Conservation (phyloP, 2,888 invertebrate genomes). For the Caenorhabditis plicata region DNA sequence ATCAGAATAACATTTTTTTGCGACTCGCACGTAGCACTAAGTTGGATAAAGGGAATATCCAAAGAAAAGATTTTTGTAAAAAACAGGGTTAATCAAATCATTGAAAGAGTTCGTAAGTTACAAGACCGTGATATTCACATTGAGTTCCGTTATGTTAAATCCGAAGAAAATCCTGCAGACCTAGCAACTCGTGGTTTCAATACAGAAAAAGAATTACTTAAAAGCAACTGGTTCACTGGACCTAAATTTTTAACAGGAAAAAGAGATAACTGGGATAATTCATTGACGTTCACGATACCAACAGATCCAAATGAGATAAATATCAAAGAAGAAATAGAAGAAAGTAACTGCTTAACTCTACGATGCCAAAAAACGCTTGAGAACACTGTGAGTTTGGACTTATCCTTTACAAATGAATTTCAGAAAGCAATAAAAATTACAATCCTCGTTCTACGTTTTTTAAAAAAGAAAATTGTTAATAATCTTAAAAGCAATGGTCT, state of each 20-base stretch:
- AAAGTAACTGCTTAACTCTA: too few species aligned
- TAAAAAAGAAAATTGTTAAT: too few species aligned
- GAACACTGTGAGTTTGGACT: too few species aligned
- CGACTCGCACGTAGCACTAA: conserved; percentile 5
- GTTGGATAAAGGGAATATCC: neutral
- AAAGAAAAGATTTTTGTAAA: conserved; percentile 3
- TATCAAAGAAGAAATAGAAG: too few species aligned
- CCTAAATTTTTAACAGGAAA: conserved; percentile 2
- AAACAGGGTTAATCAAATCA: conserved; percentile 1
- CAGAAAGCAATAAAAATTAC: too few species aligned
- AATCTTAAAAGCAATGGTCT: too few species aligned
- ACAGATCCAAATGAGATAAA: too few species aligned
- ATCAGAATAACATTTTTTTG: neutral
- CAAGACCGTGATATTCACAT: neutral
- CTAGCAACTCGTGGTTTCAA: conserved; percentile 5
- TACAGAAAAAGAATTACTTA: neutral
- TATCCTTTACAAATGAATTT: too few species aligned
- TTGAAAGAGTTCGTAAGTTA: neutral
- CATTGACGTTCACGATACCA: too few species aligned
- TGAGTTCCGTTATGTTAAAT: neutral
- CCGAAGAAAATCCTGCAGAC: conserved; percentile 13
- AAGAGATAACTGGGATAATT: too few species aligned
- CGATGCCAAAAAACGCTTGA: too few species aligned
- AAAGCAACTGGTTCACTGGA: conserved; percentile 6
- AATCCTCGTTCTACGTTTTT: too few species aligned